phyloP scores from a whole-genome alignment of 2,888 invertebrate genomes.

The Amblyjoppa fuscipennis region DNA sequence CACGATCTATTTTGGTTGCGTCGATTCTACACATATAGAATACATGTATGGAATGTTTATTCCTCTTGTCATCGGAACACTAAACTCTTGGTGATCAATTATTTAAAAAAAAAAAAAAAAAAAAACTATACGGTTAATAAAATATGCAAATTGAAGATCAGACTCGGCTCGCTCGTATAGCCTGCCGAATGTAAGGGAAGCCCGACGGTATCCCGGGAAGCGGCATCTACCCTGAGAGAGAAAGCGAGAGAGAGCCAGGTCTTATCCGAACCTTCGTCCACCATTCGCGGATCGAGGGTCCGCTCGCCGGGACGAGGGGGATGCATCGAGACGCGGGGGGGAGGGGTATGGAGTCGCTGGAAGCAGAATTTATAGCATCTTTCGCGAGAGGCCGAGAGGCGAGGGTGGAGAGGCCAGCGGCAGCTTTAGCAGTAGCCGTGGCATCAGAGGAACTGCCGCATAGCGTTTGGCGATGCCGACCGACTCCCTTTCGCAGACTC shows the following conservation, averaged over 20 bases:
- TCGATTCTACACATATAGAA: too few species aligned
- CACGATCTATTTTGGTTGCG: background rate
- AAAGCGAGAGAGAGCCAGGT: slow-evolving; percentile 29
- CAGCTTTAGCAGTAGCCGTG: slow-evolving; percentile 27
- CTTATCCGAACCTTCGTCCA: slow-evolving; percentile 62
- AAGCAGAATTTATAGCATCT: slow-evolving; percentile 84
- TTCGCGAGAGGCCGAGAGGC: slow-evolving; percentile 70
- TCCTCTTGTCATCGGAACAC: background rate
- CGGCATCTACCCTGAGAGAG: slow-evolving; percentile 11
- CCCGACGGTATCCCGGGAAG: slow-evolving; percentile 2
- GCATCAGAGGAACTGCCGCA: slow-evolving; percentile 62
- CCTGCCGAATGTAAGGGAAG: slow-evolving; percentile 4
- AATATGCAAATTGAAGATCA: slow-evolving; percentile 58
- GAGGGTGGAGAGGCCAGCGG: slow-evolving; percentile 67
- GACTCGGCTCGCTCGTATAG: background rate
- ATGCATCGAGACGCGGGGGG: slow-evolving; percentile 52
- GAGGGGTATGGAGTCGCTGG: slow-evolving; percentile 65
- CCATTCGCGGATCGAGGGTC: slow-evolving; percentile 67
- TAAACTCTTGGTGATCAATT: slow-evolving; percentile 23
- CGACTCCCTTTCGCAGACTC: slow-evolving; percentile 81
- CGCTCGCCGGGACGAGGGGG: slow-evolving; percentile 53
- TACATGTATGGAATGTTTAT: too few species aligned
- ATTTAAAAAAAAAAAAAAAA: slow-evolving; percentile 41
- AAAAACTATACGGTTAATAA: slow-evolving; percentile 24
- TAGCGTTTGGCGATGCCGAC: slow-evolving; percentile 71